Percentiles rank a stretch among this genome's conserved stretches.
Evolutionary conservation across 1,140 invertebrate species (phyloP).

Genomic region (Drosophila subobscura): DNA sequence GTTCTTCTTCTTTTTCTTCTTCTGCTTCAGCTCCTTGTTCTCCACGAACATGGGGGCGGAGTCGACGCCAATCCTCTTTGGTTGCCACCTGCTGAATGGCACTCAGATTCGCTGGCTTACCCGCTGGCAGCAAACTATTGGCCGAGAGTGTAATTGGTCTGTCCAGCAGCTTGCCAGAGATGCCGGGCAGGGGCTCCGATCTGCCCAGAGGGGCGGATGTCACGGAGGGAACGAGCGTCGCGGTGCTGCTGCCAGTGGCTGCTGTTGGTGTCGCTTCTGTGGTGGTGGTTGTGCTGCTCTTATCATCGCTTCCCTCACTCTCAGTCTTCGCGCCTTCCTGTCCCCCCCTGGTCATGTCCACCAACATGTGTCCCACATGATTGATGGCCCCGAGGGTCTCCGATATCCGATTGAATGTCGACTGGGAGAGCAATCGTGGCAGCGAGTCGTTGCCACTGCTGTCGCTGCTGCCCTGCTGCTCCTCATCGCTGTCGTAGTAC

Average conservation of each 20-base stretch:
- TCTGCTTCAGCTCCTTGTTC: constrained; percentile 77
- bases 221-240: too few relatives aligned
- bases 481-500: constrained; percentile 76
- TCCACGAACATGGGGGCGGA: constrained; percentile 73
- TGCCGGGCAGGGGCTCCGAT: constrained; percentile 45
- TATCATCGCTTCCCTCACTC: constrained; percentile 61
- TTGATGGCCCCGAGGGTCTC: constrained; percentile 90
- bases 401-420: constrained; percentile 87
- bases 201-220: constrained; percentile 6
- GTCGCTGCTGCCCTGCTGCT: constrained; percentile 44
- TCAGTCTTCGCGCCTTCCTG: constrained; percentile 68
- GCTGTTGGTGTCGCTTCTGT: constrained; percentile 14
- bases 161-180: constrained; percentile 63
- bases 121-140: constrained; percentile 68
- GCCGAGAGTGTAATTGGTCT: constrained; percentile 56
- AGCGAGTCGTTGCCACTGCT: constrained; percentile 53
- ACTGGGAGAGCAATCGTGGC: constrained; percentile 85
- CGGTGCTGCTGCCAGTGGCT: background rate
- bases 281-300: constrained; percentile 5
- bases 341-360: constrained; percentile 89
- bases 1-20: constrained; percentile 79
- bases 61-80: constrained; percentile 76
- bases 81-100: constrained; percentile 59
- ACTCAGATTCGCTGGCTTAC: constrained; percentile 66
- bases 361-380: constrained; percentile 91